Evolutionary conservation across 1,140 invertebrate species (phyloP).

Genomic region (Hylaeus volcanicus): DNA sequence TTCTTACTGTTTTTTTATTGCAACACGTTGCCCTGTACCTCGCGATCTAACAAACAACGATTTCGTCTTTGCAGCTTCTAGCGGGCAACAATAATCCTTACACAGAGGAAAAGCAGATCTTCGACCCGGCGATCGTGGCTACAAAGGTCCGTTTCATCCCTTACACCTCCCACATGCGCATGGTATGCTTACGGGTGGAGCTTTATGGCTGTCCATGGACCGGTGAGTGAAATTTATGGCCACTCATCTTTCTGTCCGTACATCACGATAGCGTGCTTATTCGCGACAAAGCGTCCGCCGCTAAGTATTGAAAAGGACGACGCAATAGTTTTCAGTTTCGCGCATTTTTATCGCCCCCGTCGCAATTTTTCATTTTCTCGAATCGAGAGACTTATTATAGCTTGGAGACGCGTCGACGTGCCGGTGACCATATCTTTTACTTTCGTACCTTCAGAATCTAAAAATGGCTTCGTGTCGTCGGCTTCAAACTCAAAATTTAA

Average conservation of each 20-base stretch:
- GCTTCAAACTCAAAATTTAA: too few species aligned
- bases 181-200: slow-evolving; percentile 92
- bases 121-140: slow-evolving; percentile 92
- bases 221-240: slow-evolving; percentile 85
- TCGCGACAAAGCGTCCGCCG: slow-evolving; percentile 2
- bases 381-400: not conserved
- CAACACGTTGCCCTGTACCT: too few species aligned
- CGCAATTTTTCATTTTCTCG: slow-evolving; percentile 1
- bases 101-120: slow-evolving; percentile 87
- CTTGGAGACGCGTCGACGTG: too few species aligned
- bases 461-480: too few species aligned
- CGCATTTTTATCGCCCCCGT: slow-evolving; percentile 8
- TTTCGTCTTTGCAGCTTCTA: slow-evolving; percentile 86
- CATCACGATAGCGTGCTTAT: slow-evolving; percentile 39
- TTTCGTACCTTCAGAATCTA: too few species aligned
- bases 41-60: not conserved
- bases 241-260: not conserved
- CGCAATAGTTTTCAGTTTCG: not conserved
- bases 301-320: slow-evolving; percentile 35
- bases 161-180: slow-evolving; percentile 86
- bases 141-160: slow-evolving; percentile 92
- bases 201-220: slow-evolving; percentile 93
- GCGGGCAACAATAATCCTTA: slow-evolving; percentile 94
- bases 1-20: too few species aligned
- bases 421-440: not conserved